A percentile compares a stretch with the other conserved stretches of the same genome.
Evolutionary conservation across 2,797 vertebrate genomes (phyloP).

Genomic region (Pteropus rufus): DNA sequence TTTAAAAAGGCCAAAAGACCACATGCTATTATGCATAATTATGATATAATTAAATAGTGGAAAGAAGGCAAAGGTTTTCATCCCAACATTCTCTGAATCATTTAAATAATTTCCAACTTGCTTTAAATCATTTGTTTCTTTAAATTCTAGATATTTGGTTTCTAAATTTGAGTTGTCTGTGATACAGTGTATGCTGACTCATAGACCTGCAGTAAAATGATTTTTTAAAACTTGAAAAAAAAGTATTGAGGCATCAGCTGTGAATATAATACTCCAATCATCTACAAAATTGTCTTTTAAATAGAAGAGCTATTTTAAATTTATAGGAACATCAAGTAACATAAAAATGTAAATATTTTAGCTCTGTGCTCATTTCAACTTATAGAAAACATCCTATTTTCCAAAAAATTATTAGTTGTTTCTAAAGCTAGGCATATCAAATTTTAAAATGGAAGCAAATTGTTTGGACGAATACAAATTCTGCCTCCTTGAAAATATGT

Average conservation of each 20-base stretch:
- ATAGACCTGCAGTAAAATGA: conserved; percentile 4
- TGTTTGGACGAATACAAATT: neutral
- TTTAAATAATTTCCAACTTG: conserved; percentile 3
- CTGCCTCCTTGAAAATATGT: neutral
- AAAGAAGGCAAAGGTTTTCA: neutral
- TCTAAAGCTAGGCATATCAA: neutral
- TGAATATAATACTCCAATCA: neutral
- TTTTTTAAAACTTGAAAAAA: neutral
- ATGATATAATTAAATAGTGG: neutral
- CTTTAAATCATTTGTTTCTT: conserved; percentile 38
- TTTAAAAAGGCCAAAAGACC: neutral
- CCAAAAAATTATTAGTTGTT: neutral
- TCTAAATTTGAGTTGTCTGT: conserved; percentile 27
- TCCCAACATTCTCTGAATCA: neutral
- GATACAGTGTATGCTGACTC: neutral
- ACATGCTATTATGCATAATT: neutral
- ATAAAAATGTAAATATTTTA: conserved; percentile 42
- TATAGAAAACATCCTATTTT: neutral
- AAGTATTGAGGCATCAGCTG: neutral
- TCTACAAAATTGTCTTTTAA: conserved; percentile 44
- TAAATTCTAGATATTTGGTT: neutral
- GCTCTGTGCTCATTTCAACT: conserved; percentile 23
- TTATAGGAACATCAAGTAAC: neutral
- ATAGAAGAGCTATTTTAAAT: conserved; percentile 24
- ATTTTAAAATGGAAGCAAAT: neutral